Percentiles rank a stretch among this genome's conserved stretches.
Evolutionary conservation across 2,113 vertebrate species (phyloP).

Genomic region (Sterrhoptilus dennistouni): DNA sequence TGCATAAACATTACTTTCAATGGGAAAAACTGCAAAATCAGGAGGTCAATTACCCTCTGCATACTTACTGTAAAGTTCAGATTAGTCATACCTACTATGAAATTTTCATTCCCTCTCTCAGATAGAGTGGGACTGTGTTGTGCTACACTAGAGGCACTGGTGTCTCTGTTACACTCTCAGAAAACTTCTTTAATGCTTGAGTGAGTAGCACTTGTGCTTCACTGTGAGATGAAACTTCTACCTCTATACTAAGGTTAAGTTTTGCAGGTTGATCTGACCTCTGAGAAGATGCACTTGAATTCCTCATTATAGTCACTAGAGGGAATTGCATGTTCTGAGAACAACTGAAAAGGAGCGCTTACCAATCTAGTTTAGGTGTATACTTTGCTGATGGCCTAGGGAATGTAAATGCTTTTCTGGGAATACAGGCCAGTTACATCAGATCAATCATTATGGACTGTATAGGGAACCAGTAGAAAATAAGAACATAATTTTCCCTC

Average conservation of each 20-base stretch:
- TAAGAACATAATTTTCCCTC: background rate
- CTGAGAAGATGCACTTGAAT: background rate
- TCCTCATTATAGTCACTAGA: background rate
- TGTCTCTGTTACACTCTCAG: background rate
- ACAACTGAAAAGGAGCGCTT: background rate
- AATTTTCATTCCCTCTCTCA: background rate
- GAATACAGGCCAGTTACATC: background rate
- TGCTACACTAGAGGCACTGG: background rate
- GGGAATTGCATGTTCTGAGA: background rate
- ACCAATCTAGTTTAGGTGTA: background rate
- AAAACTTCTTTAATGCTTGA: background rate
- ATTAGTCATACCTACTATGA: background rate
- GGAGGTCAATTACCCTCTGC: background rate
- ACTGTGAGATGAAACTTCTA: background rate
- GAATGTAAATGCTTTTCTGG: background rate
- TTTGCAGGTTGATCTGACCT: background rate
- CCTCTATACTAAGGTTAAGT: background rate
- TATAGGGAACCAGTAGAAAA: background rate
- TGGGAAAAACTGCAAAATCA: slow-evolving; percentile 28
- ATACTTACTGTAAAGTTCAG: background rate
- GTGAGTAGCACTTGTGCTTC: background rate
- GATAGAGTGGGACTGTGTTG: background rate
- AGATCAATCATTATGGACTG: background rate
- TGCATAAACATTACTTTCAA: slow-evolving; percentile 19
- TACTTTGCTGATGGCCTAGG: background rate